These are phyloP conservation scores for Dioctria linearis DNA, from an alignment of 2,888 invertebrate genomes.

Conservation along the genomic window DNA sequence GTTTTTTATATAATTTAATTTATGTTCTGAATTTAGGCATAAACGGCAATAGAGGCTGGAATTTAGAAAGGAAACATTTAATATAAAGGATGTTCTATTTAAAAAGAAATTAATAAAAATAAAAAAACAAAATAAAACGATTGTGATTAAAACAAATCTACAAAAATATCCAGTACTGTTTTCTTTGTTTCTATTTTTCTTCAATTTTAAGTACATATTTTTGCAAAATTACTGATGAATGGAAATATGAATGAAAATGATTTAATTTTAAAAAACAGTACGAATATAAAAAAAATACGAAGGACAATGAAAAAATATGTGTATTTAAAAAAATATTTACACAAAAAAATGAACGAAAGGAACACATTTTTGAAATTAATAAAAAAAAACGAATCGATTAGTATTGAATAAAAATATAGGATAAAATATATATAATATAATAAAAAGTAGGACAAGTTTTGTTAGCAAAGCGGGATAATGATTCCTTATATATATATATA, in stretches of 20 bases:
- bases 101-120: slow-evolving; percentile 55
- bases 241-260: slow-evolving; percentile 30
- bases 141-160: slow-evolving; percentile 24
- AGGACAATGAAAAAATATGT: slow-evolving; percentile 54
- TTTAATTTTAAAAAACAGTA: slow-evolving; percentile 43
- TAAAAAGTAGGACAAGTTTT: slow-evolving; percentile 50
- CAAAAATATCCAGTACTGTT: slow-evolving; percentile 45
- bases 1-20: slow-evolving; percentile 37
- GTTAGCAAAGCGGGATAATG: slow-evolving; percentile 54
- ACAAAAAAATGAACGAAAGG: slow-evolving; percentile 56
- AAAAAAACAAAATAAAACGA: slow-evolving; percentile 47
- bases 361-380: slow-evolving; percentile 47
- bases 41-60: slow-evolving; percentile 64
- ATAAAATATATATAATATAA: slow-evolving; percentile 48
- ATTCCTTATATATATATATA: slow-evolving; percentile 50
- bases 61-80: slow-evolving; percentile 54
- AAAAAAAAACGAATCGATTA: slow-evolving; percentile 65
- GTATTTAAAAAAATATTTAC: slow-evolving; percentile 57
- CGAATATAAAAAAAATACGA: slow-evolving; percentile 46
- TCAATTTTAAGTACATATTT: slow-evolving; percentile 26
- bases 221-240: slow-evolving; percentile 31
- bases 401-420: slow-evolving; percentile 62
- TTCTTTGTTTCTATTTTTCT: slow-evolving; percentile 20
- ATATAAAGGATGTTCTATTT: slow-evolving; percentile 36
- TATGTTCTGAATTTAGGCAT: slow-evolving; percentile 61